Percentiles rank a stretch among this genome's conserved stretches.
Evolutionary conservation across 2,888 invertebrate genomes (phyloP).

Genomic region (Bellardia bayeri): DNA sequence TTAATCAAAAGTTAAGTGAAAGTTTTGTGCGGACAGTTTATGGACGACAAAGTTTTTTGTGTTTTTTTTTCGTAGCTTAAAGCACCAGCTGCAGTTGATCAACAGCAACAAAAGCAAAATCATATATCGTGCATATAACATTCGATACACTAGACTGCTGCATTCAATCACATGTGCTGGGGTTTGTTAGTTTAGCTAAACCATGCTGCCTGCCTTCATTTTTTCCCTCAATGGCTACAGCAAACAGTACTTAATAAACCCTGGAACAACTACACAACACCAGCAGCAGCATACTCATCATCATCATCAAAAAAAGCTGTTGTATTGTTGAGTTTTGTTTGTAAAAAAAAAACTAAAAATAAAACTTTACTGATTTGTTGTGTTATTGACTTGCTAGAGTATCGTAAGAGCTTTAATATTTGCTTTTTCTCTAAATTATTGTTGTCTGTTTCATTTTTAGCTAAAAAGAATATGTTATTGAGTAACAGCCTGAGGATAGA

Average conservation of each 20-base stretch:
- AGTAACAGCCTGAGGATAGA: constrained; percentile 48
- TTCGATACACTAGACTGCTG: constrained; percentile 48
- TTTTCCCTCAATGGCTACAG: constrained; percentile 2
- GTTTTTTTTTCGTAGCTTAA: constrained; percentile 20
- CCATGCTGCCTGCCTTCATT: too few relatives aligned
- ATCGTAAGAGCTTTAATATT: not conserved
- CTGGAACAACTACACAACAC: constrained; percentile 39
- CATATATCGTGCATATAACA: constrained; percentile 39
- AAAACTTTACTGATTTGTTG: constrained; percentile 25
- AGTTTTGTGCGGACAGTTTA: constrained; percentile 74
- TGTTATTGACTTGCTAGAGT: constrained; percentile 66
- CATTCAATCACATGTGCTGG: constrained; percentile 70
- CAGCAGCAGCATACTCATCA: constrained; percentile 26
- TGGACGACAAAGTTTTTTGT: constrained; percentile 66
- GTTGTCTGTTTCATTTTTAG: constrained; percentile 3
- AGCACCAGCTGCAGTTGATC: constrained; percentile 72
- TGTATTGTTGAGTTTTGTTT: constrained; percentile 51
- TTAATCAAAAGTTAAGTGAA: constrained; percentile 83
- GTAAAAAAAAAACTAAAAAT: not conserved
- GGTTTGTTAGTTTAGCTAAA: constrained; percentile 21
- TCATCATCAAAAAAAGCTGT: constrained; percentile 45
- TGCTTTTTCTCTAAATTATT: not conserved
- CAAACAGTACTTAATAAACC: constrained; percentile 67
- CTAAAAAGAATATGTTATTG: constrained; percentile 26
- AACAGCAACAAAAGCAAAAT: constrained; percentile 30